A percentile compares a stretch with the other conserved stretches of the same genome.
phyloP scores from a whole-genome alignment of 2,113 vertebrate genomes.

The Austrofundulus limnaeus region DNA sequence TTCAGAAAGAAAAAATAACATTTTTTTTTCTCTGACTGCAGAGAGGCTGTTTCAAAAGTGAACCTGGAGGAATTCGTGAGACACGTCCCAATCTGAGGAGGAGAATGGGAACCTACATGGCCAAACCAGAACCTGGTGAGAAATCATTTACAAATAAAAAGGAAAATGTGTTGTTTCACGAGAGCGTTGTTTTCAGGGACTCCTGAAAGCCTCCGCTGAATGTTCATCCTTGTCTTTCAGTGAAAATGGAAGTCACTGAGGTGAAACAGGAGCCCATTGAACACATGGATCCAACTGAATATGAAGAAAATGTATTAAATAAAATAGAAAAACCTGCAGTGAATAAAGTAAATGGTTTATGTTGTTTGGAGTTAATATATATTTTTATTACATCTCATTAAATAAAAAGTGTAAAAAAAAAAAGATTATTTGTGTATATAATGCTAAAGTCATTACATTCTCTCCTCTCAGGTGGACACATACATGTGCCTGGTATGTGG shows the following conservation, averaged over 20 bases:
- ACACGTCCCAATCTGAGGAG: constrained; percentile 88
- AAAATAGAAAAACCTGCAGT: constrained; percentile 76
- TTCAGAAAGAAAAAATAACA: background rate
- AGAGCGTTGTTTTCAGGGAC: background rate
- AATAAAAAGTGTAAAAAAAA: background rate
- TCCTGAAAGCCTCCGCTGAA: constrained; percentile 11
- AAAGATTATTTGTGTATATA: background rate
- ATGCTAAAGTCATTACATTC: background rate
- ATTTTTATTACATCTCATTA: background rate
- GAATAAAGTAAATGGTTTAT: constrained; percentile 72
- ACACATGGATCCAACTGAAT: constrained; percentile 64
- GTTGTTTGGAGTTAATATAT: background rate
- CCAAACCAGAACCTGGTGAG: constrained; percentile 86
- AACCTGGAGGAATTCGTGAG: constrained; percentile 80
- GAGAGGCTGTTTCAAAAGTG: constrained; percentile 81
- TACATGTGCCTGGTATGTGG: constrained; percentile 94
- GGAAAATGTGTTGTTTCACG: background rate
- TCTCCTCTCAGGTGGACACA: constrained; percentile 86
- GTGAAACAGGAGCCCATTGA: constrained; percentile 81
- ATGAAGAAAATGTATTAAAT: constrained; percentile 77
- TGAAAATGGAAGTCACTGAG: constrained; percentile 76
- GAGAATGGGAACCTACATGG: constrained; percentile 87
- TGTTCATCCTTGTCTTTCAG: constrained; percentile 68
- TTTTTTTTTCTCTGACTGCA: constrained; percentile 14
- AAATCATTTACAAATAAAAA: background rate